Evolutionary conservation across 1,140 invertebrate genomes (phyloP).

Genomic region (Notospermus geniculatus): DNA sequence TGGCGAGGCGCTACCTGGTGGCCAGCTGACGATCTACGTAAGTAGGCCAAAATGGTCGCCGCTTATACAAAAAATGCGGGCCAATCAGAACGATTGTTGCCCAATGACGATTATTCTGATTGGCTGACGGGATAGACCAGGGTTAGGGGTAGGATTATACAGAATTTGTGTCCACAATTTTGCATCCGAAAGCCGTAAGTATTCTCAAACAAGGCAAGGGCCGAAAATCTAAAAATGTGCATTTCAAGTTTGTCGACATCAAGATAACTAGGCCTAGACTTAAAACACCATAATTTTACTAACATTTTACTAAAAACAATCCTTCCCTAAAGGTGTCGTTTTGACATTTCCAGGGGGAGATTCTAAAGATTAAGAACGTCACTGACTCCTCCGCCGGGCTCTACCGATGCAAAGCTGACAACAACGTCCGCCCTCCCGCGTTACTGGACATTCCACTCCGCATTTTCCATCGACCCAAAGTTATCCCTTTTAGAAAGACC

Average conservation of each 20-base stretch:
- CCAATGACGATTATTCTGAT: too few relatives aligned
- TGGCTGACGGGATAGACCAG: too few relatives aligned
- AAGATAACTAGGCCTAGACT: too few relatives aligned
- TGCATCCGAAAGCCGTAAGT: too few relatives aligned
- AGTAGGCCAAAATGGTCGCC: too few relatives aligned
- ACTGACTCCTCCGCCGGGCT: not conserved
- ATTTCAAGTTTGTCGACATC: too few relatives aligned
- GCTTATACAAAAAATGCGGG: too few relatives aligned
- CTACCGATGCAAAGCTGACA: not conserved
- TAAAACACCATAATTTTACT: too few relatives aligned
- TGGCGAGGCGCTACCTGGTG: constrained; percentile 19
- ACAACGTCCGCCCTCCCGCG: not conserved
- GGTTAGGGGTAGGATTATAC: too few relatives aligned
- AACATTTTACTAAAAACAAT: not conserved
- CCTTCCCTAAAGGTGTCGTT: not conserved
- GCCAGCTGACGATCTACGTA: not conserved
- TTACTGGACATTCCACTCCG: not conserved
- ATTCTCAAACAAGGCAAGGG: too few relatives aligned
- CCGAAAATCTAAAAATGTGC: not conserved
- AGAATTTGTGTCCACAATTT: too few relatives aligned
- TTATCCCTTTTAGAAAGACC: not conserved
- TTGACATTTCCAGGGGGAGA: not conserved
- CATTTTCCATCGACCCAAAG: not conserved
- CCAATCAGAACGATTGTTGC: too few relatives aligned
- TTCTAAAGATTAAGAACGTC: not conserved